Evolutionary conservation across 2,797 vertebrate genomes (phyloP).

Genomic region (Cyclopterus lumpus): DNA sequence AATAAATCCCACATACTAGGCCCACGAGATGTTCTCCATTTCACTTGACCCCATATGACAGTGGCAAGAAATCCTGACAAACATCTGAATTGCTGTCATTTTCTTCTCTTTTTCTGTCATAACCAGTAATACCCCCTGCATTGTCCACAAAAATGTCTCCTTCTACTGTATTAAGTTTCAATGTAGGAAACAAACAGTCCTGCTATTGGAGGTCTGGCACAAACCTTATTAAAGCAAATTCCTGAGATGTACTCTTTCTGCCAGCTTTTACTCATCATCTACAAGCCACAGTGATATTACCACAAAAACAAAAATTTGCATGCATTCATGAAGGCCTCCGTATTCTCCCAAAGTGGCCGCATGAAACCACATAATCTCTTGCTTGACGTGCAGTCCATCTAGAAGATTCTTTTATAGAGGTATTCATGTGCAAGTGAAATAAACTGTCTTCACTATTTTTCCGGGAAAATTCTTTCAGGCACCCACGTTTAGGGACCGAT

Average conservation of each 20-base stretch:
- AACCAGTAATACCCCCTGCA: slow-evolving; percentile 62
- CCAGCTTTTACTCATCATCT: slow-evolving; percentile 71
- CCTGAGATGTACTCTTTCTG: slow-evolving; percentile 54
- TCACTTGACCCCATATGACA: slow-evolving; percentile 53
- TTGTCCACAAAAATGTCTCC: slow-evolving; percentile 70
- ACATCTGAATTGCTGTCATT: slow-evolving; percentile 43
- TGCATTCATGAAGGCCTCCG: slow-evolving; percentile 48
- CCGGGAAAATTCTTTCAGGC: slow-evolving; percentile 55
- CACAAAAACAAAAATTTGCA: slow-evolving; percentile 61
- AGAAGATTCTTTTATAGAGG: slow-evolving; percentile 25
- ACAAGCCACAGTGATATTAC: slow-evolving; percentile 61
- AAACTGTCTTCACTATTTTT: slow-evolving; percentile 48
- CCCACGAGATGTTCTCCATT: slow-evolving; percentile 17
- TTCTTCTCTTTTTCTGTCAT: slow-evolving; percentile 46
- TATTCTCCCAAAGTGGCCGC: slow-evolving; percentile 34
- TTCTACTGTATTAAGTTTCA: slow-evolving; percentile 71
- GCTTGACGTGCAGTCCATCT: slow-evolving; percentile 35
- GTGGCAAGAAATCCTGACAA: slow-evolving; percentile 53
- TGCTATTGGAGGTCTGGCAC: slow-evolving; percentile 69
- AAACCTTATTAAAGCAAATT: slow-evolving; percentile 59
- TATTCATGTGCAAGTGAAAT: slow-evolving; percentile 35
- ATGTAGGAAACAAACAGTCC: slow-evolving; percentile 71
- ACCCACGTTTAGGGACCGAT: slow-evolving; percentile 46
- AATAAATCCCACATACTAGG: slow-evolving; percentile 53
- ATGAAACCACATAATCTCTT: slow-evolving; percentile 41